These are phyloP conservation scores for Malacosoma neustria DNA, from an alignment of 2,888 invertebrate species.

Conservation along the genomic window DNA sequence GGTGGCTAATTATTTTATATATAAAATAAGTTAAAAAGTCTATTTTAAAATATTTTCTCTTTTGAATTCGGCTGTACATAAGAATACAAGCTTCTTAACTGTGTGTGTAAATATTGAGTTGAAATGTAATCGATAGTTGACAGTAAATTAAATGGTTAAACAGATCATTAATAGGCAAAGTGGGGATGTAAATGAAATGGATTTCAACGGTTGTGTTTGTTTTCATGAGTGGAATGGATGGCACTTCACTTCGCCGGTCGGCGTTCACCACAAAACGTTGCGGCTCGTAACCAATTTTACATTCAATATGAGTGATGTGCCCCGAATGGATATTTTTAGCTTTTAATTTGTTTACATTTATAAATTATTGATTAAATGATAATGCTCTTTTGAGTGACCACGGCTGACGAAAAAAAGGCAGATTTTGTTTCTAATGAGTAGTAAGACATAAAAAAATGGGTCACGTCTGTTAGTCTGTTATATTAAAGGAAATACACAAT, in stretches of 20 bases:
- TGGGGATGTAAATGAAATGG: conserved; percentile 39
- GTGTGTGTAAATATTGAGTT: conserved; percentile 1
- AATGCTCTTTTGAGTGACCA: too few relatives aligned
- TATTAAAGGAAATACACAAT: too few relatives aligned
- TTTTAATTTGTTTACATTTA: conserved; percentile 12
- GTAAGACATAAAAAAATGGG: too few relatives aligned
- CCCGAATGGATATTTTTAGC: conserved; percentile 7
- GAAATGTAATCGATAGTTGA: background rate
- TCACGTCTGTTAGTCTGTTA: too few relatives aligned
- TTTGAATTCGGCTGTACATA: too few relatives aligned
- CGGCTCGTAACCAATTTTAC: conserved; percentile 21
- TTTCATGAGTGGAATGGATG: conserved; percentile 21
- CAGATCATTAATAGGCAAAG: conserved; percentile 32
- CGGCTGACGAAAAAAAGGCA: too few relatives aligned
- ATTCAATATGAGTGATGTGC: conserved; percentile 17
- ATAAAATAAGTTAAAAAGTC: too few relatives aligned
- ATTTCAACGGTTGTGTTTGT: conserved; percentile 35
- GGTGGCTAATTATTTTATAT: too few relatives aligned
- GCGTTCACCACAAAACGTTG: conserved; percentile 1
- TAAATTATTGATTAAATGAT: background rate
- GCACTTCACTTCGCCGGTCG: conserved; percentile 18
- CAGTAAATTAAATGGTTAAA: conserved; percentile 24
- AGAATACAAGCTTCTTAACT: too few relatives aligned
- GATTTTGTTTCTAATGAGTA: too few relatives aligned
- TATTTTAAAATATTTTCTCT: too few relatives aligned